A percentile compares a stretch with the other conserved stretches of the same genome.
These are phyloP conservation scores for Theodoxus fluviatilis DNA, from an alignment of 2,888 invertebrate species.

Conservation along the genomic window DNA sequence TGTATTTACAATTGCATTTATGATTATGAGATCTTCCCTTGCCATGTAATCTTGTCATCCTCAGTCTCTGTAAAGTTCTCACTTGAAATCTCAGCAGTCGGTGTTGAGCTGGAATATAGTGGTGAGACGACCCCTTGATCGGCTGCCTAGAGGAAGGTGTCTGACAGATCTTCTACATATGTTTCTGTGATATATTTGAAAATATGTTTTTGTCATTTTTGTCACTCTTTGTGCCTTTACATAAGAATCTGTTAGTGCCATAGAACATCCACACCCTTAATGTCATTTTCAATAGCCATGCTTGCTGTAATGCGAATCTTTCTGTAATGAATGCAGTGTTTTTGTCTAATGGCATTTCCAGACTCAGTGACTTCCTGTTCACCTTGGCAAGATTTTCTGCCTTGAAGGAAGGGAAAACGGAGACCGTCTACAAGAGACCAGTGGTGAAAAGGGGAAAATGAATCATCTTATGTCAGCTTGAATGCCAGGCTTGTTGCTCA, in stretches of 20 bases:
- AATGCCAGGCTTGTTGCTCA: no score
- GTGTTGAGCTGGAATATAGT: no score
- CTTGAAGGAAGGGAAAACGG: constrained; percentile 72
- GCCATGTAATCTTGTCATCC: no score
- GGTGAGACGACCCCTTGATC: no score
- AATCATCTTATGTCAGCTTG: no score
- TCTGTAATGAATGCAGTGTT: no score
- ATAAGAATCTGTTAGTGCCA: neutral
- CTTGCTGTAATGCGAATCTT: no score
- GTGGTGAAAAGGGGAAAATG: no score
- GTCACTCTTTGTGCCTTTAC: neutral
- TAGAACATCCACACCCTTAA: neutral
- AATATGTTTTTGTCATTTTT: neutral
- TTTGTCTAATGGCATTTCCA: constrained; percentile 38
- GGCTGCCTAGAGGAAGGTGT: no score
- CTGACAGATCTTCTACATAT: constrained; percentile 1
- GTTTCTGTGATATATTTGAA: neutral
- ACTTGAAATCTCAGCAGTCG: no score
- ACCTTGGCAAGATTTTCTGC: constrained; percentile 75
- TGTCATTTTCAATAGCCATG: no score
- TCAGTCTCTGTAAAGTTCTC: no score
- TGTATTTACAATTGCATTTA: neutral
- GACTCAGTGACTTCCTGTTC: constrained; percentile 75
- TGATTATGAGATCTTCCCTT: neutral
- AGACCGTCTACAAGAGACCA: constrained; percentile 71